Conservation (phyloP, 1,140 invertebrate species). For the Colletes latitarsis region DNA sequence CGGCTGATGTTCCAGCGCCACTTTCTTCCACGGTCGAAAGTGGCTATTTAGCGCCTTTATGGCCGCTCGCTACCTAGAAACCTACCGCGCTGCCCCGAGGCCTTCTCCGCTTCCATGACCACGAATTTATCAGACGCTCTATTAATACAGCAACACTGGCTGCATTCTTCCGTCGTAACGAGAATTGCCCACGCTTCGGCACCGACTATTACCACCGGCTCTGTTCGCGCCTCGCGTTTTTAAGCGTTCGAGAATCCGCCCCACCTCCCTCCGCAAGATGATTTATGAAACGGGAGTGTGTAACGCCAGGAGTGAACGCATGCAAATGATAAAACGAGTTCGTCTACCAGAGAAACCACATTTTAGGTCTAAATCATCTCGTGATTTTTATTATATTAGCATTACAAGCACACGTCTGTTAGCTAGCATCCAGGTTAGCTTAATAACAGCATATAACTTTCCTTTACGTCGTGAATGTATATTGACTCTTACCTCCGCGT, state of each 20-base stretch:
- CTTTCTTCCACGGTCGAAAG: conserved; percentile 41
- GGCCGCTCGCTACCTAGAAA: conserved; percentile 32
- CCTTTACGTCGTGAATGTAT: too few relatives aligned
- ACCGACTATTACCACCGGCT: background rate
- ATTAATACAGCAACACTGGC: conserved; percentile 10
- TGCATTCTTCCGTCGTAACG: background rate
- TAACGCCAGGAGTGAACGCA: too few relatives aligned
- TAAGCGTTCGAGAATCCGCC: background rate
- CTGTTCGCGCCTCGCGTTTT: background rate
- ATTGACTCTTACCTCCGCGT: too few relatives aligned
- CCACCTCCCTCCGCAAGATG: background rate
- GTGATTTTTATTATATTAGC: too few relatives aligned
- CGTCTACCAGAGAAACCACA: too few relatives aligned
- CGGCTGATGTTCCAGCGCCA: conserved; percentile 11
- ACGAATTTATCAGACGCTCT: conserved; percentile 44
- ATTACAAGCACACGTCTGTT: too few relatives aligned
- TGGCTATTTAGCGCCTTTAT: conserved; percentile 54
- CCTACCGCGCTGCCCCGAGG: background rate
- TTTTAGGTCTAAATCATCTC: too few relatives aligned
- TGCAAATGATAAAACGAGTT: too few relatives aligned
- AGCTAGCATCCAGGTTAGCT: too few relatives aligned
- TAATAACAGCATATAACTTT: too few relatives aligned
- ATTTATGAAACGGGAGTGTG: too few relatives aligned
- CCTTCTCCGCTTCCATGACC: conserved; percentile 19
- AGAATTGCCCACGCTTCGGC: background rate